Conservation (phyloP, 2,888 invertebrate genomes). For the Conus canariensis region DNA sequence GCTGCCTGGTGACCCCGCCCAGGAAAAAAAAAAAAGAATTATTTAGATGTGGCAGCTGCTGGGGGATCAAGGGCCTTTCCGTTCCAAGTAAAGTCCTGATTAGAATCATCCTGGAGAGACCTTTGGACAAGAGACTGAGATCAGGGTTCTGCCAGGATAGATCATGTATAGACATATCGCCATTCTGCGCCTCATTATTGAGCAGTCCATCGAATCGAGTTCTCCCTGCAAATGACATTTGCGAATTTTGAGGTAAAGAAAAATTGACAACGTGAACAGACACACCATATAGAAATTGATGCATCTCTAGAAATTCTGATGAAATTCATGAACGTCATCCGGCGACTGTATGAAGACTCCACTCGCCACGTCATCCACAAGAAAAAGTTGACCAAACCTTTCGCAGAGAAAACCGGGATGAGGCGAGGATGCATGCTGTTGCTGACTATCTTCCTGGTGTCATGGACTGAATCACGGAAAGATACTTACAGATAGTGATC, state of each 20-base stretch:
- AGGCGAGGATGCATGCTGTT: not conserved
- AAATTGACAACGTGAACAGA: not conserved
- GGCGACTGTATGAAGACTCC: conserved; percentile 37
- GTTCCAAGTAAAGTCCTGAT: no score
- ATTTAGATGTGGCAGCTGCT: no score
- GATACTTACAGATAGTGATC: no score
- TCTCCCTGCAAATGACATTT: conserved; percentile 26
- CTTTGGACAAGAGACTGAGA: no score
- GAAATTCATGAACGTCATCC: not conserved
- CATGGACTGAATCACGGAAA: no score
- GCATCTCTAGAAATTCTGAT: no score
- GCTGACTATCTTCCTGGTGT: not conserved
- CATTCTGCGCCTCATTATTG: conserved; percentile 29
- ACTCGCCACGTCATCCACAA: conserved; percentile 39
- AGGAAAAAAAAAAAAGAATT: no score
- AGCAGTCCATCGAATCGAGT: conserved; percentile 19
- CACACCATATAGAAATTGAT: not conserved
- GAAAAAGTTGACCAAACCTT: not conserved
- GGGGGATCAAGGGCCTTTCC: no score
- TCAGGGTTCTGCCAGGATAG: no score
- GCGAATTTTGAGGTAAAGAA: conserved; percentile 31
- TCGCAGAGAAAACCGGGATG: not conserved
- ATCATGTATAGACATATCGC: no score
- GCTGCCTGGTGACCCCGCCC: no score
- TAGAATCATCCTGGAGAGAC: no score